These are phyloP conservation scores for Harpegnathos saltator DNA, from an alignment of 1,140 invertebrate genomes.

Conservation along the genomic window DNA sequence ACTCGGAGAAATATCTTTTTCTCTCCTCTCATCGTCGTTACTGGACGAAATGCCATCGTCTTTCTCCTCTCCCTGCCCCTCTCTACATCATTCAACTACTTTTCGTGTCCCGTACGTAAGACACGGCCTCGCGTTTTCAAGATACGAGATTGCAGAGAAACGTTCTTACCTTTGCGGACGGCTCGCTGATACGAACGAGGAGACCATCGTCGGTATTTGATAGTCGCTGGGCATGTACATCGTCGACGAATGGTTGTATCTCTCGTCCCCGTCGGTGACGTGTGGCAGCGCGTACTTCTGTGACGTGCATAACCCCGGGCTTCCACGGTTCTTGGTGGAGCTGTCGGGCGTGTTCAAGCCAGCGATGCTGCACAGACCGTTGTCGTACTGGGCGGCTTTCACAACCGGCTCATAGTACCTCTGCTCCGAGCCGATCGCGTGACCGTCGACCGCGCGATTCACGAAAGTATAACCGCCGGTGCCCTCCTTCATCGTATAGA, in stretches of 20 bases:
- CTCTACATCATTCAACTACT: too few relatives aligned
- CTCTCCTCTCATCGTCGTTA: neutral
- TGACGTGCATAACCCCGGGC: neutral
- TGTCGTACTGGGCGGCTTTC: neutral
- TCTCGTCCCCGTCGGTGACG: neutral
- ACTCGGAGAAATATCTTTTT: neutral
- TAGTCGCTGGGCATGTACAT: slow-evolving; percentile 65
- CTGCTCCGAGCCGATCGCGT: neutral
- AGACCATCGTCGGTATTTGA: slow-evolving; percentile 74
- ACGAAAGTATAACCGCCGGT: slow-evolving; percentile 24
- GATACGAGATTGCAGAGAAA: neutral
- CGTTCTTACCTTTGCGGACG: slow-evolving; percentile 58
- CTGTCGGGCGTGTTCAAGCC: neutral
- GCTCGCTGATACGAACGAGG: slow-evolving; percentile 53
- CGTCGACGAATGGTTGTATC: neutral
- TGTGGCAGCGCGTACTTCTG: slow-evolving; percentile 15
- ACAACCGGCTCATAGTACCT: slow-evolving; percentile 11
- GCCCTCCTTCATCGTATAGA: slow-evolving; percentile 23
- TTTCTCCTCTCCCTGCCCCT: too few relatives aligned
- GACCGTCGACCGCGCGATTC: neutral
- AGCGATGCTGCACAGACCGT: neutral
- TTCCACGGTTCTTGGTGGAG: neutral
- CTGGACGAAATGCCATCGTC: neutral
- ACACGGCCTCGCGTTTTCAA: neutral
- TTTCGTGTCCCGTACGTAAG: too few relatives aligned